Evolutionary conservation across 2,797 vertebrate species (phyloP).

Genomic region (Podargus strigoides): DNA sequence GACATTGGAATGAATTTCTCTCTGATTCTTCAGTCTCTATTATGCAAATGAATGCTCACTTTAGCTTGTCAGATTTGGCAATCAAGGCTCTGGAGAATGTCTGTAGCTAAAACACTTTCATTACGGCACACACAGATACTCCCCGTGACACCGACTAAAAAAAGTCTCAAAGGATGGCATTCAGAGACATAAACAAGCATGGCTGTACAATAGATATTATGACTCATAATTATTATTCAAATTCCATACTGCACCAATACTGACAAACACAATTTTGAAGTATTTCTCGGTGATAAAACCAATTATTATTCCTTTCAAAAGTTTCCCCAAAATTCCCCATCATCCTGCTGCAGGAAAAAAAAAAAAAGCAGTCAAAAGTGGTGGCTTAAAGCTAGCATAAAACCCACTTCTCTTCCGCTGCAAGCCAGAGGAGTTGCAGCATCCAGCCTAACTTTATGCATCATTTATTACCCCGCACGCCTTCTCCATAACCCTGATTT

Average conservation of each 20-base stretch:
- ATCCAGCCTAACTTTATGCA: background rate
- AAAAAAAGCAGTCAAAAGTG: background rate
- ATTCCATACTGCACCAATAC: background rate
- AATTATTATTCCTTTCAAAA: background rate
- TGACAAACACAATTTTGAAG: background rate
- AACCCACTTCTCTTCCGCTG: background rate
- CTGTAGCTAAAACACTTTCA: constrained; percentile 16
- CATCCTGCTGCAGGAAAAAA: background rate
- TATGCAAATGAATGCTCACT: constrained; percentile 50
- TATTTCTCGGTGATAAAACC: background rate
- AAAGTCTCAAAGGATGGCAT: background rate
- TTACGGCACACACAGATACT: background rate
- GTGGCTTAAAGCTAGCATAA: background rate
- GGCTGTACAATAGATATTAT: background rate
- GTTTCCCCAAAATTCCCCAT: background rate
- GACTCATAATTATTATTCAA: background rate
- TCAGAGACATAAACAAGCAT: background rate
- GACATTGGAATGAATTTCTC: constrained; percentile 5
- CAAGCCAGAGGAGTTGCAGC: background rate
- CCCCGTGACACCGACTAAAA: background rate
- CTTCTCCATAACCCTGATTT: background rate
- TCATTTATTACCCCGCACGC: accelerated
- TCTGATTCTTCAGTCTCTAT: constrained; percentile 14
- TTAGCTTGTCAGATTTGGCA: constrained; percentile 33
- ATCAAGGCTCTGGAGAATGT: background rate